Conservation (phyloP, 2,113 vertebrate species). For the Paracanthobrama guichenoti region DNA sequence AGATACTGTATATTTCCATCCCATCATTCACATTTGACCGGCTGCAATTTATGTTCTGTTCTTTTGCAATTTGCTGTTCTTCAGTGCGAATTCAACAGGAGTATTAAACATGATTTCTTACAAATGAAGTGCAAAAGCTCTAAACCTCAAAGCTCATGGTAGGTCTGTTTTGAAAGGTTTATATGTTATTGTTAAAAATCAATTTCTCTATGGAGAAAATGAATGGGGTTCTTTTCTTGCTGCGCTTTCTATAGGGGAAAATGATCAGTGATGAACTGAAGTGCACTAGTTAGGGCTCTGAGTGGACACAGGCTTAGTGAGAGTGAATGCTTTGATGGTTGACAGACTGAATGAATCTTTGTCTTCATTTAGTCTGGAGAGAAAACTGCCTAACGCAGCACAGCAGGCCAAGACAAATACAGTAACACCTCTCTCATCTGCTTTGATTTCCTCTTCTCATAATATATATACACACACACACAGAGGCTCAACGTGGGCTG, state of each 20-base stretch:
- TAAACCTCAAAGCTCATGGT: neutral
- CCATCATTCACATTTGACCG: neutral
- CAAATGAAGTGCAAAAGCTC: neutral
- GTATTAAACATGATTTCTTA: neutral
- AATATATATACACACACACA: neutral
- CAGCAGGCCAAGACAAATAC: constrained; percentile 8
- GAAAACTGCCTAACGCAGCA: constrained; percentile 15
- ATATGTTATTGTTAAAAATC: constrained; percentile 6
- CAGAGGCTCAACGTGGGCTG: neutral
- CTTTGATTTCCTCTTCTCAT: neutral
- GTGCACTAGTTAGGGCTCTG: constrained; percentile 9
- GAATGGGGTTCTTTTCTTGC: neutral
- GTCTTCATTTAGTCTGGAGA: constrained; percentile 22
- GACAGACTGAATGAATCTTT: constrained; percentile 18
- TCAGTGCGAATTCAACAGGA: neutral
- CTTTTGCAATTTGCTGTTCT: too few relatives aligned
- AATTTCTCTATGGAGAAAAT: constrained; percentile 12
- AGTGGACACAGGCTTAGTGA: neutral
- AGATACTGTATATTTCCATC: neutral
- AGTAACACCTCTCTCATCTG: neutral
- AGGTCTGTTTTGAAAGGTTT: neutral
- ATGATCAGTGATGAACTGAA: constrained; percentile 9
- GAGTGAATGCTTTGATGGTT: constrained; percentile 11
- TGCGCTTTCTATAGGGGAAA: neutral
- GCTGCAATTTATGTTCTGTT: neutral